A percentile compares a stretch with the other conserved stretches of the same genome.
Conservation (phyloP, 2,113 vertebrate species). For the Dromiciops gliroides region DNA sequence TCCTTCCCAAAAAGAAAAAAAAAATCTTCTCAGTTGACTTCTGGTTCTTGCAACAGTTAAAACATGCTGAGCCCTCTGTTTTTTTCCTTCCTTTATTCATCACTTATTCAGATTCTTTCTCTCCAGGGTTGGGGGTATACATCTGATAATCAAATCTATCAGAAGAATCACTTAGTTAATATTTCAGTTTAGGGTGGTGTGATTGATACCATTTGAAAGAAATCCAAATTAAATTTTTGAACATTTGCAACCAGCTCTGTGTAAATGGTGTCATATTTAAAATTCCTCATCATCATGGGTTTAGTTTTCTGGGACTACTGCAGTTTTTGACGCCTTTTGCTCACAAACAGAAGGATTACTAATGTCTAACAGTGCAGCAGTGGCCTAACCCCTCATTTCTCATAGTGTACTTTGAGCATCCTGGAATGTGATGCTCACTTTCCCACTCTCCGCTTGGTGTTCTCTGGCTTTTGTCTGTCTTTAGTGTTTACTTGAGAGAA, state of each 20-base stretch:
- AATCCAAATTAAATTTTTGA: neutral
- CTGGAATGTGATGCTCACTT: neutral
- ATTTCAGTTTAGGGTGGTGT: neutral
- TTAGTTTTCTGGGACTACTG: neutral
- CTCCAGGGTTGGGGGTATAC: neutral
- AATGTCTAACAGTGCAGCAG: neutral
- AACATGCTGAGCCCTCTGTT: neutral
- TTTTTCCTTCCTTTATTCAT: neutral
- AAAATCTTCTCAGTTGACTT: neutral
- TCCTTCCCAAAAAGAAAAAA: neutral
- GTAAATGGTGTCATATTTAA: neutral
- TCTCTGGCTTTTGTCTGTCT: constrained; percentile 48
- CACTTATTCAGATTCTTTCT: neutral
- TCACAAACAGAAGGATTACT: constrained; percentile 10
- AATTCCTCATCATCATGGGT: neutral
- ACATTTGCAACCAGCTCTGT: neutral
- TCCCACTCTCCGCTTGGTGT: constrained; percentile 4
- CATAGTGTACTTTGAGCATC: constrained; percentile 11
- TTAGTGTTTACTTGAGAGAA: constrained; percentile 53
- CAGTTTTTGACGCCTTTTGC: neutral
- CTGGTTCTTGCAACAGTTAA: neutral
- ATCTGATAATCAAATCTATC: neutral
- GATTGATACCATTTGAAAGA: neutral
- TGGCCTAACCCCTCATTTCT: neutral
- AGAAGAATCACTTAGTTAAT: neutral